A percentile compares a stretch with the other conserved stretches of the same genome.
phyloP scores from a whole-genome alignment of 1,140 invertebrate genomes.

The Temnothorax longispinosus region DNA sequence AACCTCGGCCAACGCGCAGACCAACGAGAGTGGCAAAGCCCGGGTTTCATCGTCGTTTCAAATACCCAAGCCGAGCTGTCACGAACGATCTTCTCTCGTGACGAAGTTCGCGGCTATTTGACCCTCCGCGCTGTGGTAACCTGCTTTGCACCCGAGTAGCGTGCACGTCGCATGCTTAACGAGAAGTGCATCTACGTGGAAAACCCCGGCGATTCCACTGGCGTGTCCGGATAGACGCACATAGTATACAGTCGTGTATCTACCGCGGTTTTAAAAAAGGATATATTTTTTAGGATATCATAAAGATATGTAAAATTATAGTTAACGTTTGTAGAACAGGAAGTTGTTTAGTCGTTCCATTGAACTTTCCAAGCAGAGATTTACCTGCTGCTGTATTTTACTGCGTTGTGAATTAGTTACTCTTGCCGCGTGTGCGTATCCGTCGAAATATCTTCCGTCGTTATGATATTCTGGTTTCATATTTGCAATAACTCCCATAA shows the following conservation, averaged over 20 bases:
- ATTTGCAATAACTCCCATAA: neutral
- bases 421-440: neutral
- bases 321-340: neutral
- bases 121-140: constrained; percentile 33
- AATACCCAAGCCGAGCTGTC: constrained; percentile 50
- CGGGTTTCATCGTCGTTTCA: constrained; percentile 61
- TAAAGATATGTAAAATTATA: neutral
- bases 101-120: constrained; percentile 58
- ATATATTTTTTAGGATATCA: neutral
- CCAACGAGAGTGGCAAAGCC: constrained; percentile 61
- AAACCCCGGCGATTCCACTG: constrained; percentile 29
- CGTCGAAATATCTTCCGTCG: neutral
- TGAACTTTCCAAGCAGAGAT: neutral
- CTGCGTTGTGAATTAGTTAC: constrained; percentile 4
- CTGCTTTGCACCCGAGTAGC: constrained; percentile 42
- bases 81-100: constrained; percentile 63
- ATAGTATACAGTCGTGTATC: neutral
- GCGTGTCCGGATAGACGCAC: neutral
- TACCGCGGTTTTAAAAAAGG: neutral
- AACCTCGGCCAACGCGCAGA: constrained; percentile 46
- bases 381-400: constrained; percentile 6
- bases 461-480: neutral
- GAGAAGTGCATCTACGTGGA: constrained; percentile 42
- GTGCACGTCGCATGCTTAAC: constrained; percentile 54
- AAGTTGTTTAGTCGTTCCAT: neutral